A percentile compares a stretch with the other conserved stretches of the same genome.
Conservation (phyloP, 2,888 invertebrate species). For the Pomacea canaliculata region DNA sequence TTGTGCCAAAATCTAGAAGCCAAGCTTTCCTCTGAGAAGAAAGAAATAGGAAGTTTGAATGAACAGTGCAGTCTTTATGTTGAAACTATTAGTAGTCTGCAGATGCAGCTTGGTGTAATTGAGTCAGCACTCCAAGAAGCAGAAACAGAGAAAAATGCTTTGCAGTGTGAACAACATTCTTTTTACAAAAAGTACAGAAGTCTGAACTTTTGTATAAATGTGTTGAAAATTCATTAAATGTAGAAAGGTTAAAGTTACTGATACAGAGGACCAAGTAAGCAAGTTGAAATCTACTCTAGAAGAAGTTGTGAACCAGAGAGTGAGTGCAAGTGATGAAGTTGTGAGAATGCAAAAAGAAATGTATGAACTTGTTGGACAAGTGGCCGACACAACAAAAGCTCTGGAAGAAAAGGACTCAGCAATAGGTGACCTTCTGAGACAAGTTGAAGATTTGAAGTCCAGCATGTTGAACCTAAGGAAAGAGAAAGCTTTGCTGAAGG, state of each 20-base stretch:
- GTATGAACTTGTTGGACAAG: not conserved
- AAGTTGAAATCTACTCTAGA: constrained; percentile 9
- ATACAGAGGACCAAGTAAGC: not conserved
- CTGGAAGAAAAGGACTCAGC: constrained; percentile 14
- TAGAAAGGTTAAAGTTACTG: not conserved
- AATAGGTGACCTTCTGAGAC: constrained; percentile 14
- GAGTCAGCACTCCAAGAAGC: constrained; percentile 6
- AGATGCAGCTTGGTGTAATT: constrained; percentile 10
- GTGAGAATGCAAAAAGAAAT: constrained; percentile 4
- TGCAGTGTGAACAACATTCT: constrained; percentile 1
- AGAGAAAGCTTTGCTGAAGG: constrained; percentile 13
- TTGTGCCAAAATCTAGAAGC: not conserved
- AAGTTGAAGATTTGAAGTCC: constrained; percentile 18
- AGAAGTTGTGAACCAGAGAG: constrained; percentile 11
- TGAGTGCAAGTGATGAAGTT: not conserved
- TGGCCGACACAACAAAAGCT: constrained; percentile 3
- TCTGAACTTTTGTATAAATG: not conserved
- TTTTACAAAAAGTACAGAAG: not conserved
- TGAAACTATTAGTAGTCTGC: not conserved
- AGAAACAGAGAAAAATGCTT: constrained; percentile 3
- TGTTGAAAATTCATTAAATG: not conserved
- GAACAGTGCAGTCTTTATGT: not conserved
- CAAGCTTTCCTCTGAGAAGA: not conserved
- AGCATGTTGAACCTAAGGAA: constrained; percentile 4
- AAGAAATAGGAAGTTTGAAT: not conserved